Conservation (phyloP, 2,113 vertebrate genomes). For the Pycnonotus jocosus region DNA sequence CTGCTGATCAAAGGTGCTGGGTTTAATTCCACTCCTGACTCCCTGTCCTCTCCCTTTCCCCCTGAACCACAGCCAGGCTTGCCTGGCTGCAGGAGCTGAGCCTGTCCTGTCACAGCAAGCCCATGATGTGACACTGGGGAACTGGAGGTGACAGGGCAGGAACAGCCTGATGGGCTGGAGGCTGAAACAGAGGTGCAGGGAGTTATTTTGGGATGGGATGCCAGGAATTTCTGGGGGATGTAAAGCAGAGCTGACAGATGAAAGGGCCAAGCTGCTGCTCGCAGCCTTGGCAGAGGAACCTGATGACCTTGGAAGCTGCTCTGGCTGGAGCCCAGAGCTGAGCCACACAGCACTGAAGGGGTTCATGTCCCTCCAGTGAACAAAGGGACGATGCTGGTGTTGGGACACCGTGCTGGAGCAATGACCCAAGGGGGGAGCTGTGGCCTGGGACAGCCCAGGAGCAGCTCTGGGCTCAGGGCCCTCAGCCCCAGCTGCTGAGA, state of each 20-base stretch:
- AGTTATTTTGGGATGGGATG: constrained; percentile 40
- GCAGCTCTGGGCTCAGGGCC: not conserved
- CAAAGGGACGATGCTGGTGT: not conserved
- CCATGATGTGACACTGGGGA: not conserved
- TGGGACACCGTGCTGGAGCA: not conserved
- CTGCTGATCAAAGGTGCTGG: not conserved
- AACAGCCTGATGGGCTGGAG: not conserved
- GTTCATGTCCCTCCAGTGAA: fast-evolving
- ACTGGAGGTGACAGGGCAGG: constrained; percentile 28
- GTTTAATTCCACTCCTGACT: not conserved
- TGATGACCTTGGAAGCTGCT: not conserved
- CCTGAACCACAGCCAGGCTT: fast-evolving
- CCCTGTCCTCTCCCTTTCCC: not conserved
- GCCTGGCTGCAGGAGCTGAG: not conserved
- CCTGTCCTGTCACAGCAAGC: not conserved
- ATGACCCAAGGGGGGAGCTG: not conserved
- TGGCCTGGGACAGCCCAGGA: not conserved
- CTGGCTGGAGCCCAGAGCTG: not conserved
- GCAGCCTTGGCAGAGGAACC: not conserved
- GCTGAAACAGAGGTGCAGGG: not conserved
- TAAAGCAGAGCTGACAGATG: constrained; percentile 12
- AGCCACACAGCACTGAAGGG: not conserved
- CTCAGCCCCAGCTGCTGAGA: not conserved
- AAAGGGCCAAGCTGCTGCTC: constrained; percentile 37
- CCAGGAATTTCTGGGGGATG: not conserved